Base-by-base conservation (phyloP, 2,888 invertebrate genomes). In the Celastrina argiolus region DNA sequence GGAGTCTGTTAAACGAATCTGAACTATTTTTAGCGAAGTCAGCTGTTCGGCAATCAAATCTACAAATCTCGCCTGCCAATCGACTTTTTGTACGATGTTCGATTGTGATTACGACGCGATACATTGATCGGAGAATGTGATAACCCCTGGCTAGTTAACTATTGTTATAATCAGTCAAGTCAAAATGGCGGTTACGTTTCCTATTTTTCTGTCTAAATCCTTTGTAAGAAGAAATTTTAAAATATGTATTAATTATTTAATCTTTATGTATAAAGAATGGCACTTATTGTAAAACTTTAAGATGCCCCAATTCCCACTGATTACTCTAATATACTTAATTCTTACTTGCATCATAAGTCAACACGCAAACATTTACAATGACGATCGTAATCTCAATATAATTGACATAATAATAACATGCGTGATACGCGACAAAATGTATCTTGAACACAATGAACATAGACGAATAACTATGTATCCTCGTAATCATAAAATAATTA, bases 41-140 rank as follows among this genome's bases (percentile, higher is more conserved):
- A 51, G 45, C 65, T 65, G 63, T 56, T 64, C 64, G 26, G 12
- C 34, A 10, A 64, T 64, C 51, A 14, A 56, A 64, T 66, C 76
- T 78, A 78, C 85, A 84, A 84, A 84, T 80, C 78, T 74, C 74
- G 76, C 75, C 82, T 82, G 84, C 84, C 83, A 79, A 71, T 80
- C 78, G 71, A 69, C 73, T 88, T 86, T 87, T 86, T 85, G 77
- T 74, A 75, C 68, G 59, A 56, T 51, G 22, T 67, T 68, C 67
- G 68, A 69, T 69, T 64, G 56, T 69, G 67, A 69, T 64, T 67
- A 74, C 76, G 76, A 75, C 75, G 72, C 75, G 79, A 79, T 75
- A 77, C 56, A 34, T 61, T 56, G 63, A 56, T 56, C 64, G 72
- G 69, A 68, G 66, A 74, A 75, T 79, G 76, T 74, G 72, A 79